phyloP scores from a whole-genome alignment of 2,888 invertebrate genomes.

The Malthinus flaveolus region DNA sequence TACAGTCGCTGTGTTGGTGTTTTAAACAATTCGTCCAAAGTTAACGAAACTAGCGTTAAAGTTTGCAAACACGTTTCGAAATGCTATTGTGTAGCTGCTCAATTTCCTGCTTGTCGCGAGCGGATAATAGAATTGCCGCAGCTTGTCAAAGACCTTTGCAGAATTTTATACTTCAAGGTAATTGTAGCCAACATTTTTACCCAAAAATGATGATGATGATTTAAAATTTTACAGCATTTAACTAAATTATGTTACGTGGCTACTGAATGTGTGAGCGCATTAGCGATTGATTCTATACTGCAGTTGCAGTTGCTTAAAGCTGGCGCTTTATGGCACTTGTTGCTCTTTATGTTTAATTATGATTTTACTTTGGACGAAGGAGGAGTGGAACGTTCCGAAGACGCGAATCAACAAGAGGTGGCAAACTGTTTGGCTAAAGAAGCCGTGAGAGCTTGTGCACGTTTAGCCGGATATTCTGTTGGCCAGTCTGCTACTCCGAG shows the following conservation, averaged over 20 bases:
- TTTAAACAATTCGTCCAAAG: conserved; percentile 75
- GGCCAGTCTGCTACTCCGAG: conserved; percentile 58
- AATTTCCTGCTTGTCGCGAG: conserved; percentile 88
- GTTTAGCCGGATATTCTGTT: conserved; percentile 72
- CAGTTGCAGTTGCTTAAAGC: conserved; percentile 83
- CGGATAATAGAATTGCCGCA: conserved; percentile 86
- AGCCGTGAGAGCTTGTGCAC: conserved; percentile 81
- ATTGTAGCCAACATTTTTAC: too few relatives aligned
- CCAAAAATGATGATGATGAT: conserved; percentile 10
- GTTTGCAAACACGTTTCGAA: conserved; percentile 90
- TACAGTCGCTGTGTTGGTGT: conserved; percentile 94
- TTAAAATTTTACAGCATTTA: conserved; percentile 65
- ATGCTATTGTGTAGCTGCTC: conserved; percentile 94
- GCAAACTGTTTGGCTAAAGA: conserved; percentile 91
- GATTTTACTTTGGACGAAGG: conserved; percentile 98
- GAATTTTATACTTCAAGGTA: conserved; percentile 85
- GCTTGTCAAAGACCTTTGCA: conserved; percentile 82
- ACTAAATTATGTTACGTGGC: conserved; percentile 83
- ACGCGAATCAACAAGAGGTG: conserved; percentile 88
- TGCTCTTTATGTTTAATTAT: conserved; percentile 89
- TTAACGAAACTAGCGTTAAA: conserved; percentile 80
- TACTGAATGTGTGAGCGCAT: conserved; percentile 86
- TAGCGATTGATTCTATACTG: conserved; percentile 83
- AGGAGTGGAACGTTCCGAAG: conserved; percentile 83
- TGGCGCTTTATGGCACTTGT: conserved; percentile 89